Conservation (phyloP, 2,113 vertebrate genomes). For the Archocentrus centrarchus region DNA sequence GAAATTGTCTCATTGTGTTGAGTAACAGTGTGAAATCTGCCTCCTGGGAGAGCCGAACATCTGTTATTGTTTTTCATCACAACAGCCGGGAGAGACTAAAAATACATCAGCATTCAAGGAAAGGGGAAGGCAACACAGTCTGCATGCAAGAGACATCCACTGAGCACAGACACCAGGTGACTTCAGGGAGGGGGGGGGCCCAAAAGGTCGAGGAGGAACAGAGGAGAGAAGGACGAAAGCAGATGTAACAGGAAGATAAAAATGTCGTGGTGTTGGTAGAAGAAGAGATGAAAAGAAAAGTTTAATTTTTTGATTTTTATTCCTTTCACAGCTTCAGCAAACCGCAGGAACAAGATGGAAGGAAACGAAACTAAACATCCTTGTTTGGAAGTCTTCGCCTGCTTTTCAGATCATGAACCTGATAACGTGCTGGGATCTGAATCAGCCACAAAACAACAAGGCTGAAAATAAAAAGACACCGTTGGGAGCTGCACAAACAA, state of each 20-base stretch:
- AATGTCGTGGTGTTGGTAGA: not conserved
- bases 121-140: conserved; percentile 24
- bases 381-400: not conserved
- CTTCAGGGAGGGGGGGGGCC: not conserved
- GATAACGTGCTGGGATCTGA: not conserved
- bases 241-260: not conserved
- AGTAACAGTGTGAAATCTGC: not conserved
- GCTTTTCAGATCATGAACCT: not conserved
- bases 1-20: not conserved
- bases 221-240: not conserved
- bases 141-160: conserved; percentile 40
- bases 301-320: no score
- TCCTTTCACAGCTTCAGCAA: not conserved
- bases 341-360: not conserved
- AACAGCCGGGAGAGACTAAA: conserved; percentile 13
- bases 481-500: conserved; percentile 19
- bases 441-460: not conserved
- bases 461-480: not conserved
- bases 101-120: conserved; percentile 48
- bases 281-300: not conserved
- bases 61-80: conserved; percentile 54
- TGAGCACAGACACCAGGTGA: conserved; percentile 38
- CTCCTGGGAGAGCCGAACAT: conserved; percentile 29
- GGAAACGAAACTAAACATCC: not conserved
- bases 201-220: not conserved